phyloP scores from a whole-genome alignment of 2,888 invertebrate genomes.

The Syrista parreyssii region DNA sequence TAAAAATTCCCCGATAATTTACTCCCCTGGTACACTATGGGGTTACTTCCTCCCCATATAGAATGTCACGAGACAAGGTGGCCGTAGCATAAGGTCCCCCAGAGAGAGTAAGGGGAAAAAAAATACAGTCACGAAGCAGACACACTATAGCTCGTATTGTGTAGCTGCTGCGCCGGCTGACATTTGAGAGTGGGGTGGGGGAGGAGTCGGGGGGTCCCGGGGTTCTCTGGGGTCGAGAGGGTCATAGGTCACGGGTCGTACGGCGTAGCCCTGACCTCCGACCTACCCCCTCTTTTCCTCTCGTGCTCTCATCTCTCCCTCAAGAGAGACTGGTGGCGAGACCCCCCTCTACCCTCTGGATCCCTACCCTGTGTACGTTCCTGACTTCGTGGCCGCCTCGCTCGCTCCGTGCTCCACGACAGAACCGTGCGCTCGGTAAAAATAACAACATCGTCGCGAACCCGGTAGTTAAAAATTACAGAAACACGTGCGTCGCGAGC shows the following conservation, averaged over 20 bases:
- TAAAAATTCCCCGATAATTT: not conserved
- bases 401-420: conserved; percentile 31
- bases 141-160: conserved; percentile 18
- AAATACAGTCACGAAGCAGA: conserved; percentile 26
- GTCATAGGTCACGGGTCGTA: conserved; percentile 61
- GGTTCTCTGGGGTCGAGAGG: conserved; percentile 44
- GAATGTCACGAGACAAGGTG: not conserved
- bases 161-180: conserved; percentile 26
- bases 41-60: not conserved
- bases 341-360: conserved; percentile 21
- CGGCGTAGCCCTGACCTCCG: conserved; percentile 62
- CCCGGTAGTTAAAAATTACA: not conserved
- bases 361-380: conserved; percentile 7
- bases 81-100: conserved; percentile 4
- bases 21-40: not conserved
- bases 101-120: conserved; percentile 12
- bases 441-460: conserved; percentile 4
- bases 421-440: conserved; percentile 24
- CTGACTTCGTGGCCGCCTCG: conserved; percentile 34
- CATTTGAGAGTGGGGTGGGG: conserved; percentile 33
- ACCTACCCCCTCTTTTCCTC: conserved; percentile 44
- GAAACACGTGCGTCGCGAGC: not conserved
- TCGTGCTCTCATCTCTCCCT: conserved; percentile 13
- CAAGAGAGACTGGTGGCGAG: not conserved
- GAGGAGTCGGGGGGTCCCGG: conserved; percentile 49